Evolutionary conservation across 2,797 vertebrate species (phyloP), one percentile per base, ranked within the genome.

Genomic region (Florisuga fusca): DNA sequence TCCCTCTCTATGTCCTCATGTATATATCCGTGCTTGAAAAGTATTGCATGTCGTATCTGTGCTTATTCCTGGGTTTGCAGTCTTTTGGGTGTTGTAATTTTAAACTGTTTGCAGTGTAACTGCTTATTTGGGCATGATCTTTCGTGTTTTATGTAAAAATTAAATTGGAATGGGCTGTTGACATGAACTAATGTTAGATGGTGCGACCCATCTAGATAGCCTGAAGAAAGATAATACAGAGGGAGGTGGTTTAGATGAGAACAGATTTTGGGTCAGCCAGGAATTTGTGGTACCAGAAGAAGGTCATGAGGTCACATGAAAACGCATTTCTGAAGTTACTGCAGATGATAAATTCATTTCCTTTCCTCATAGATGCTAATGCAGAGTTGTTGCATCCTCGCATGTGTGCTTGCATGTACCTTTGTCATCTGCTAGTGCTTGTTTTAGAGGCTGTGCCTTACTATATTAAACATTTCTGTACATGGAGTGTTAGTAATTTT

Each of bases 401-500:
- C 79, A 43, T 3, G 1, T 58, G 55, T 71, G 64, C 67, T 81
- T 67, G 71, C 55, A 43, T 0, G 7, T 59, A 63, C 63, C 6
- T 88, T 84, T 95, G 80, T 92, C 91, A 84, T 91, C 83, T 94
- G 83, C 57, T 82, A 9, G 33, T 58, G 41, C 71, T 84, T 67
- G 19, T 82, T 84, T 84, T 36, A 50, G 72, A 89, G 62, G n/a
- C 67, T 93, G 50, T 81, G 87, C 85, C 71, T 92, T 91, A 75
- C 69, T 90, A 61, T 13, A 51, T 80, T 88, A 91, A 86, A 48
- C 0, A 2, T 89, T 91, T 76, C 71, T 89, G 77, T 84, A 67
- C 45, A 5, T 4, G 18, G 23, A 76, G 20, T 10, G 25, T 86
- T 94, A 62, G 41, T 75, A 38, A 74, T 82, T 73, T 82, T 88